Evolutionary conservation across 2,888 invertebrate species (phyloP).

Genomic region (Nomada fabriciana): DNA sequence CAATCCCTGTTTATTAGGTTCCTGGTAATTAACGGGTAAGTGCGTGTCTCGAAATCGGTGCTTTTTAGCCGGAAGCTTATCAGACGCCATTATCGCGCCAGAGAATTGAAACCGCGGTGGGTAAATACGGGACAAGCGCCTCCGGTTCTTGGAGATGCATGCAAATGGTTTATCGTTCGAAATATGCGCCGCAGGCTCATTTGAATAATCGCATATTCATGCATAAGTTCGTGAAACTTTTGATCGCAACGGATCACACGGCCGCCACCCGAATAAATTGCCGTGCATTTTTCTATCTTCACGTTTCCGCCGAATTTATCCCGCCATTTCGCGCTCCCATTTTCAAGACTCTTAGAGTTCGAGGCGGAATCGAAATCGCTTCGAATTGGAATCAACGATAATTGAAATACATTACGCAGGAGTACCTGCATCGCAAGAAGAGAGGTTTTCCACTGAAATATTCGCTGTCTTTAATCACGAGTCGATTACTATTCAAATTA

Average conservation of each 20-base stretch:
- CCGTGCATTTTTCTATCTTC: not conserved
- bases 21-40: slow-evolving; percentile 11
- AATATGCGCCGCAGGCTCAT: slow-evolving; percentile 30
- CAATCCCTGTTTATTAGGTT: slow-evolving; percentile 18
- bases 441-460: no score
- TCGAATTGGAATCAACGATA: no score
- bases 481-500: no score
- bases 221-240: slow-evolving; percentile 31
- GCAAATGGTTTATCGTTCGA: slow-evolving; percentile 42
- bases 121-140: slow-evolving; percentile 18
- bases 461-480: no score
- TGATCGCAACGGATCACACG: slow-evolving; percentile 8
- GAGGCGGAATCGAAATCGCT: no score
- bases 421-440: no score
- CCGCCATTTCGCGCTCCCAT: not conserved
- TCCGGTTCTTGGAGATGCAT: slow-evolving; percentile 33
- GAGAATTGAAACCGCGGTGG: not conserved
- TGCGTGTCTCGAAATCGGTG: no score
- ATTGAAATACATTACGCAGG: no score
- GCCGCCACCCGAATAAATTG: slow-evolving; percentile 21
- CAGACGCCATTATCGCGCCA: slow-evolving; percentile 11
- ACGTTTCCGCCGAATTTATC: slow-evolving; percentile 7
- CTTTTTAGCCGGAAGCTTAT: slow-evolving; percentile 6
- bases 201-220: slow-evolving; percentile 61
- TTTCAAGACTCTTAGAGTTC: not conserved